These are phyloP conservation scores for Glaucidium brasilianum DNA, from an alignment of 2,113 vertebrate species.

Conservation along the genomic window DNA sequence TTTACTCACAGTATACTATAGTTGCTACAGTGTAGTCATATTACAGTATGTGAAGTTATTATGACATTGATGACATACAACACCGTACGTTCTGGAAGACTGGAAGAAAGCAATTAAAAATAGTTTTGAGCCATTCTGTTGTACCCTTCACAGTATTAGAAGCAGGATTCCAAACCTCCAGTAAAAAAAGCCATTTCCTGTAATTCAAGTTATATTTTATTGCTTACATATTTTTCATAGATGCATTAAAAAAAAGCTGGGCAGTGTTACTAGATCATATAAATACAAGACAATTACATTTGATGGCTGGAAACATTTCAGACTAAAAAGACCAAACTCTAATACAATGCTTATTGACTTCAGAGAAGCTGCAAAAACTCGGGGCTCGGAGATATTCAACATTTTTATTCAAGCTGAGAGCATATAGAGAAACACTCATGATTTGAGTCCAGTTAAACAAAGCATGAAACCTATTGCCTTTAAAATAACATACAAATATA, in stretches of 20 bases:
- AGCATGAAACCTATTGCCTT: not conserved
- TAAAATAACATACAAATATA: not conserved
- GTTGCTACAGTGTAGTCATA: not conserved
- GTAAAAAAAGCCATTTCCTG: not conserved
- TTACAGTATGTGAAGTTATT: not conserved
- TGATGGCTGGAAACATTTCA: not conserved
- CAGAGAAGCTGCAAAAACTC: not conserved
- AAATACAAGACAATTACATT: not conserved
- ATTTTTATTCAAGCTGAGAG: not conserved
- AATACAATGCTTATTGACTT: not conserved
- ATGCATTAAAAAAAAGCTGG: not conserved
- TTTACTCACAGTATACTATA: not conserved
- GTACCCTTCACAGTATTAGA: not conserved
- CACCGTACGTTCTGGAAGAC: rapidly evolving
- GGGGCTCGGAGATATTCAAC: not conserved
- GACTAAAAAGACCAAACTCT: not conserved
- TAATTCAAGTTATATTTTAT: not conserved
- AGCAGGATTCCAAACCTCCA: not conserved
- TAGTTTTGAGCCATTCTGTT: not conserved
- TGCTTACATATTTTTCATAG: not conserved
- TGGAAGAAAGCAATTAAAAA: not conserved
- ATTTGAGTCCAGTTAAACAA: not conserved
- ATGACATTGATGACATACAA: not conserved
- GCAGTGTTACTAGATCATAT: not conserved
- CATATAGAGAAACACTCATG: rapidly evolving